Evolutionary conservation across 2,113 vertebrate species (phyloP).

Genomic region (Zingel zingel): DNA sequence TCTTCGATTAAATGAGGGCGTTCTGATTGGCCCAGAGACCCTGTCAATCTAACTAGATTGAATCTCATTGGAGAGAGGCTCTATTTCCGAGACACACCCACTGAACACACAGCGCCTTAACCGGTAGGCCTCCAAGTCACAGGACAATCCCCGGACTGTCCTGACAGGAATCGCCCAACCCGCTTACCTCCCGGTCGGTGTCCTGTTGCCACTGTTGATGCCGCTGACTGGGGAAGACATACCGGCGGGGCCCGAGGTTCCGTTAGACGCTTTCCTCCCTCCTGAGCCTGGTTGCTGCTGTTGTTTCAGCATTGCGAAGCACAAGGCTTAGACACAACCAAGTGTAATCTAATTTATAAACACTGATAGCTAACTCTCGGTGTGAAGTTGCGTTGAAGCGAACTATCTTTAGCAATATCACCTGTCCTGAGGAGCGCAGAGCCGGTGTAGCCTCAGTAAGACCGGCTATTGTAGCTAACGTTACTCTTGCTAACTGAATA

Average conservation of each 20-base stretch:
- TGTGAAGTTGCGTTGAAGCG: slow-evolving; percentile 38
- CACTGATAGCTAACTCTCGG: slow-evolving; percentile 30
- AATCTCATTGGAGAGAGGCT: slow-evolving; percentile 47
- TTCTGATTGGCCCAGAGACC: slow-evolving; percentile 35
- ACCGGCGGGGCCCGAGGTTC: slow-evolving; percentile 77
- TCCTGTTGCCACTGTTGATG: slow-evolving; percentile 78
- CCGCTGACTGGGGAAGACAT: slow-evolving; percentile 81
- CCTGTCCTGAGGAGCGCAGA: slow-evolving; percentile 43
- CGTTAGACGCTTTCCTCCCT: slow-evolving; percentile 84
- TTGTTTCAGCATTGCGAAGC: slow-evolving; percentile 84
- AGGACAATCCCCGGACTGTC: slow-evolving; percentile 75
- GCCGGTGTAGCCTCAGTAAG: slow-evolving; percentile 68
- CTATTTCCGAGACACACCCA: slow-evolving; percentile 65
- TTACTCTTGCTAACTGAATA: slow-evolving; percentile 62
- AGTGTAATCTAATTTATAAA: slow-evolving; percentile 58
- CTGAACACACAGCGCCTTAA: slow-evolving; percentile 68
- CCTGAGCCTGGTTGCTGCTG: slow-evolving; percentile 80
- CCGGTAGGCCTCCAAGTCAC: slow-evolving; percentile 81
- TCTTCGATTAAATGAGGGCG: not conserved
- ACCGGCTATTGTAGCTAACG: slow-evolving; percentile 64
- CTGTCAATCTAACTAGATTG: slow-evolving; percentile 65
- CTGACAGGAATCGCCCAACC: slow-evolving; percentile 8
- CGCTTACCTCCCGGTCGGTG: slow-evolving; percentile 81
- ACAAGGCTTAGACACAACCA: slow-evolving; percentile 66
- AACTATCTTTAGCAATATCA: slow-evolving; percentile 56